Evolutionary conservation across 1,140 invertebrate species (phyloP).

Genomic region (Himalopsyche phryganea): DNA sequence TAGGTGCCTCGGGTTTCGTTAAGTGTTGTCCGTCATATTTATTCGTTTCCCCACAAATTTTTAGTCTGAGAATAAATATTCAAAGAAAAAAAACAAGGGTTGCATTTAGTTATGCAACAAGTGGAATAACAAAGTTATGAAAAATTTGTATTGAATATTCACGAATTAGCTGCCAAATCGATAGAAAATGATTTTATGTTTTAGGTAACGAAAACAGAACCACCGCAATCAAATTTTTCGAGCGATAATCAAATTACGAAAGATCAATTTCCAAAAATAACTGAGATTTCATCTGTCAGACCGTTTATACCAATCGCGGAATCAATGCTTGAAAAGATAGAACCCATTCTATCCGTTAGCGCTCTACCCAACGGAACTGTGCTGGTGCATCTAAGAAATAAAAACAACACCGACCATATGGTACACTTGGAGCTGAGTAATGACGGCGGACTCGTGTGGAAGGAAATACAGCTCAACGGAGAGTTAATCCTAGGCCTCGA

Average conservation of each 20-base stretch:
- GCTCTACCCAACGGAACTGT: slow-evolving; percentile 48
- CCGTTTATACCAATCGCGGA: slow-evolving; percentile 43
- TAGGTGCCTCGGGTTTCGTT: no score
- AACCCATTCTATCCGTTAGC: slow-evolving; percentile 46
- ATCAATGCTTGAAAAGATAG: slow-evolving; percentile 7
- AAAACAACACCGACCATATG: slow-evolving; percentile 42
- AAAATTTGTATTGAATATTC: no score
- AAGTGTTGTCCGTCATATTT: no score
- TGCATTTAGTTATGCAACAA: no score
- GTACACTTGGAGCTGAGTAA: slow-evolving; percentile 46
- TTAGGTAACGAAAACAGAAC: no score
- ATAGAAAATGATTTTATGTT: no score
- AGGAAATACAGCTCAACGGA: slow-evolving; percentile 42
- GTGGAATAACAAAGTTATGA: no score
- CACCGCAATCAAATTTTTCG: slow-evolving; percentile 5
- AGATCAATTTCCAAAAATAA: background rate
- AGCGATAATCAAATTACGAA: slow-evolving; percentile 17
- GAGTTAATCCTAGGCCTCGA: slow-evolving; percentile 45
- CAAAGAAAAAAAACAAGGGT: no score
- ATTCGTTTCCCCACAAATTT: no score
- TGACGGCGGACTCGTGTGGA: slow-evolving; percentile 44
- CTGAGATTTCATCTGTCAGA: background rate
- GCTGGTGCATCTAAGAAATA: slow-evolving; percentile 45
- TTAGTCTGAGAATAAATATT: no score
- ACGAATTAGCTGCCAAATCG: no score